Conservation (phyloP, 2,888 invertebrate genomes). For the Cheiracanthium punctorium region DNA sequence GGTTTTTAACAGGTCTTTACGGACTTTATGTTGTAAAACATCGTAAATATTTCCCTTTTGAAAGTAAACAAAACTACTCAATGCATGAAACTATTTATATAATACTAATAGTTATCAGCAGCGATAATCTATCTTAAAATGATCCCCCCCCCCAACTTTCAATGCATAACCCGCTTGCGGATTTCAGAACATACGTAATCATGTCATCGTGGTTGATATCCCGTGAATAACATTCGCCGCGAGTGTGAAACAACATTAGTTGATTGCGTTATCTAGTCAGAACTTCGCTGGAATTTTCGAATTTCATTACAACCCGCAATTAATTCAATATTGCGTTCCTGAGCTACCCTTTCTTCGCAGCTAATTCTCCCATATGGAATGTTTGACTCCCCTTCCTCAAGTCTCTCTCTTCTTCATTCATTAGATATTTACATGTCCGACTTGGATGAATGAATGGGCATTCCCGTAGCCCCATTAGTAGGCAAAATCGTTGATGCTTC, state of each 20-base stretch:
- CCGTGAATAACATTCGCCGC: conserved; percentile 28
- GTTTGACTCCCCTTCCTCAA: conserved; percentile 20
- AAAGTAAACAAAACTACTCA: no score
- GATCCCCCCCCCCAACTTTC: no score
- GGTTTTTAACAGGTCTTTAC: no score
- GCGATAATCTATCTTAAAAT: no score
- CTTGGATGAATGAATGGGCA: conserved; percentile 23
- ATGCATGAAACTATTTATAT: no score
- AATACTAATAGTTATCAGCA: no score
- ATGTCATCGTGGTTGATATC: background rate
- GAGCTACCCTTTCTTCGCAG: background rate
- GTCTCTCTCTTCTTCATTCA: conserved; percentile 39
- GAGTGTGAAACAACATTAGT: conserved; percentile 37
- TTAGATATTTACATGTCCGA: conserved; percentile 30
- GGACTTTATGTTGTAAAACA: no score
- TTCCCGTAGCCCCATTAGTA: conserved; percentile 20
- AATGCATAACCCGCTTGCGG: no score
- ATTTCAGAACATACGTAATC: background rate
- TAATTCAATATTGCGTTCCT: conserved; percentile 45
- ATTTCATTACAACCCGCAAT: conserved; percentile 43
- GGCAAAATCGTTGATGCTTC: background rate
- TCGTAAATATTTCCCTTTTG: no score
- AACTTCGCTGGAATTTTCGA: conserved; percentile 44
- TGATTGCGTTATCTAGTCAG: conserved; percentile 25
- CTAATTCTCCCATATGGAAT: conserved; percentile 42